Percentiles rank a stretch among this genome's conserved stretches.
Conservation (phyloP, 2,888 invertebrate genomes). For the Leistus spinibarbis region DNA sequence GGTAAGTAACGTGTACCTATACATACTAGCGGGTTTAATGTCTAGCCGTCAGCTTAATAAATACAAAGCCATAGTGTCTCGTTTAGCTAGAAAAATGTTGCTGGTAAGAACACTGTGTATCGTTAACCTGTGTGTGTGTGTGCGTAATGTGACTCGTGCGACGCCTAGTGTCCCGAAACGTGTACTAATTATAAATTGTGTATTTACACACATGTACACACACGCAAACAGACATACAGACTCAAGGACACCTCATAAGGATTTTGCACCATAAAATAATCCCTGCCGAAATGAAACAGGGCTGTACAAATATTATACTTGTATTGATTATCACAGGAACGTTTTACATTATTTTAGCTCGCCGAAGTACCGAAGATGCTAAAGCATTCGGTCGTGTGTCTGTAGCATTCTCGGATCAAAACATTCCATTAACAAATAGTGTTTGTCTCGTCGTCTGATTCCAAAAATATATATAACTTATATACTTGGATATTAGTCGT, state of each 20-base stretch:
- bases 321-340: background rate
- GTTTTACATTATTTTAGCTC: too few relatives aligned
- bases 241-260: background rate
- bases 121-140: background rate
- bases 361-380: too few relatives aligned
- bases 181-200: constrained; percentile 10
- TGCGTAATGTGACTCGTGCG: background rate
- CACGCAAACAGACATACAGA: background rate
- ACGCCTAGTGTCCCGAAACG: background rate
- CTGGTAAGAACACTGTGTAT: background rate
- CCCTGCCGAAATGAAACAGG: background rate
- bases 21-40: background rate
- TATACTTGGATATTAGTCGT: too few relatives aligned
- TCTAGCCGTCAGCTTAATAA: background rate
- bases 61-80: background rate
- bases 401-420: too few relatives aligned
- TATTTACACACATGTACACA: background rate
- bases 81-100: background rate
- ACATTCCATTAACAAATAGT: too few relatives aligned
- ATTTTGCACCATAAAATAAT: background rate
- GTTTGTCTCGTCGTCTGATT: too few relatives aligned
- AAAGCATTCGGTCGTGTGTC: too few relatives aligned
- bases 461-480: too few relatives aligned
- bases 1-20: background rate
- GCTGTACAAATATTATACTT: background rate